Conservation (phyloP, 2,797 vertebrate species). For the Zalophus californianus region DNA sequence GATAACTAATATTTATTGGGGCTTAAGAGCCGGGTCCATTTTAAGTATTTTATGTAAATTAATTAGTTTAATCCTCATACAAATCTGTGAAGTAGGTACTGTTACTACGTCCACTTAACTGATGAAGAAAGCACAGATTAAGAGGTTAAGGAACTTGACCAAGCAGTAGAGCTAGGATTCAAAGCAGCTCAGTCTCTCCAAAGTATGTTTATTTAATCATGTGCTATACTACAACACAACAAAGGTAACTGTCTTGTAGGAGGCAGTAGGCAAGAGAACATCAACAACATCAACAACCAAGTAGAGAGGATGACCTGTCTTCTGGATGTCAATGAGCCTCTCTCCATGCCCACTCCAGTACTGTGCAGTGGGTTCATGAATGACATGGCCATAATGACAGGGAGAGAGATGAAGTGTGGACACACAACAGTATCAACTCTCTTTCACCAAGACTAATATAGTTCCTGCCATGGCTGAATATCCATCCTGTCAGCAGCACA, state of each 20-base stretch:
- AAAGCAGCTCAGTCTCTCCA: not conserved
- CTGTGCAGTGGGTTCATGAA: not conserved
- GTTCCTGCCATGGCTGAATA: not conserved
- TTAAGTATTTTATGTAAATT: constrained; percentile 8
- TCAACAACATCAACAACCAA: not conserved
- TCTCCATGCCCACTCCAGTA: not conserved
- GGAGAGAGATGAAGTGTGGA: not conserved
- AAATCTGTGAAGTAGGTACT: not conserved
- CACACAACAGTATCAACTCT: not conserved
- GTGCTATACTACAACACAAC: not conserved
- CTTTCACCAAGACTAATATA: not conserved
- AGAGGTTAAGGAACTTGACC: not conserved
- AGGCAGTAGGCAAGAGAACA: not conserved
- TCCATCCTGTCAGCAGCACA: not conserved
- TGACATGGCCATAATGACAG: not conserved
- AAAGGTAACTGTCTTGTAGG: not conserved
- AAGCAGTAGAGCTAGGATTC: not conserved
- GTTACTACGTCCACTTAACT: not conserved
- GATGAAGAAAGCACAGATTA: not conserved
- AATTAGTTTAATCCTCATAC: not conserved
- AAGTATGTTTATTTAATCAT: not conserved
- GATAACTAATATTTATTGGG: not conserved
- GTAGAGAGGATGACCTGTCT: not conserved
- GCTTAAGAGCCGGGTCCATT: not conserved
- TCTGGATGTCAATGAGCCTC: not conserved